Conservation (phyloP, 2,113 vertebrate species). For the Seriola rivoliana region DNA sequence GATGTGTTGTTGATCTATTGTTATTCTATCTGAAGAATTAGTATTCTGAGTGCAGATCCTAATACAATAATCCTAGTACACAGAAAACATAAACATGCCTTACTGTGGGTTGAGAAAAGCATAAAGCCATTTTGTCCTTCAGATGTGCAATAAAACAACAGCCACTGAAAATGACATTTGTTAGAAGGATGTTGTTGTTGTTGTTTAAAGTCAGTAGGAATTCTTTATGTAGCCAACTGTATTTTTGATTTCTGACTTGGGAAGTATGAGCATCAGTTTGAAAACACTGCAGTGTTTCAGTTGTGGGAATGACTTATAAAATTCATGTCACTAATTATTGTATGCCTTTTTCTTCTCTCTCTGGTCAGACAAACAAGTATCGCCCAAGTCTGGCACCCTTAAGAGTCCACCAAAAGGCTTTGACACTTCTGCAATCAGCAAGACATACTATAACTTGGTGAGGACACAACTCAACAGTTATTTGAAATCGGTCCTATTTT, state of each 20-base stretch:
- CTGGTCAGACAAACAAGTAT: constrained; percentile 93
- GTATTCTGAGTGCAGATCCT: background rate
- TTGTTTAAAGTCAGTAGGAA: background rate
- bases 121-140: background rate
- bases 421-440: constrained; percentile 95
- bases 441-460: constrained; percentile 99
- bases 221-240: background rate
- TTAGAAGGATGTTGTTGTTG: background rate
- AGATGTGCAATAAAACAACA: background rate
- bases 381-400: constrained; percentile 93
- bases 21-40: background rate
- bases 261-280: background rate
- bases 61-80: background rate
- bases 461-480: constrained; percentile 65
- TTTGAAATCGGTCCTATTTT: background rate
- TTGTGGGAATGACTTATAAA: too few relatives aligned
- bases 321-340: too few relatives aligned
- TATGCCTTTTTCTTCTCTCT: constrained; percentile 6
- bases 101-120: background rate
- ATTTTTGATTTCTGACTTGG: background rate
- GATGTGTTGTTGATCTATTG: background rate
- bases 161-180: too few relatives aligned
- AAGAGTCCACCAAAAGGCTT: constrained; percentile 98
- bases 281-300: background rate
- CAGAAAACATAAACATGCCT: background rate